These are phyloP conservation scores for Dasyornis broadbenti DNA, from an alignment of 2,113 vertebrate species.

Conservation along the genomic window DNA sequence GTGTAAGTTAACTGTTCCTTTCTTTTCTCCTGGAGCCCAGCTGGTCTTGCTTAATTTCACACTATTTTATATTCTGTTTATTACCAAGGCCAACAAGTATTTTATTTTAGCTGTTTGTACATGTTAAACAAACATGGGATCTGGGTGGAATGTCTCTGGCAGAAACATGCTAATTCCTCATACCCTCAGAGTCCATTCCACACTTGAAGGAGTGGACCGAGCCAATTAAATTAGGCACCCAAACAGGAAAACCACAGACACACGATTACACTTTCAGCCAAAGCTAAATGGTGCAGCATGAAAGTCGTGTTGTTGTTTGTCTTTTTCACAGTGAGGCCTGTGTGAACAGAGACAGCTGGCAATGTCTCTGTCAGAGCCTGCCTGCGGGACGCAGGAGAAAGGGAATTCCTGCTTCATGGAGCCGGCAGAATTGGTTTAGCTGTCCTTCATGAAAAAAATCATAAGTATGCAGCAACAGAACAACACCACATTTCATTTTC, in stretches of 20 bases:
- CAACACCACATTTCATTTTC: not conserved
- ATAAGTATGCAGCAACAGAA: not conserved
- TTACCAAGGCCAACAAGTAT: constrained; percentile 51
- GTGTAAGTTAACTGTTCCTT: constrained; percentile 2
- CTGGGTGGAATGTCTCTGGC: constrained; percentile 53
- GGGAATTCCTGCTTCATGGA: not conserved
- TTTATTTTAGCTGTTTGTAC: constrained; percentile 64
- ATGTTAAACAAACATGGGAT: constrained; percentile 62
- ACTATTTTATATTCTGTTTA: constrained; percentile 66
- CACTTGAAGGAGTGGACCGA: constrained; percentile 19
- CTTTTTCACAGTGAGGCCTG: constrained; percentile 5
- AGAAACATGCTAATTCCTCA: constrained; percentile 34
- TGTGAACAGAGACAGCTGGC: constrained; percentile 15
- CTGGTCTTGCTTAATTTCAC: constrained; percentile 63
- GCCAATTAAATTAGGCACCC: constrained; percentile 51
- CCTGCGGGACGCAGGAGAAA: not conserved
- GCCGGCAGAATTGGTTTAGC: not conserved
- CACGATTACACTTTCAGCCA: constrained; percentile 32
- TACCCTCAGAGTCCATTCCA: constrained; percentile 36
- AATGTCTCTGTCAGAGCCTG: not conserved
- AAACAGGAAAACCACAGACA: constrained; percentile 66
- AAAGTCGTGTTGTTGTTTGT: constrained; percentile 22
- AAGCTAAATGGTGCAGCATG: constrained; percentile 6
- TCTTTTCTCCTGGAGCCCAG: constrained; percentile 38
- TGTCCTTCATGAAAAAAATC: not conserved